These are phyloP conservation scores for Peromyscus polionotus DNA, from an alignment of 2,113 vertebrate genomes.

Conservation along the genomic window DNA sequence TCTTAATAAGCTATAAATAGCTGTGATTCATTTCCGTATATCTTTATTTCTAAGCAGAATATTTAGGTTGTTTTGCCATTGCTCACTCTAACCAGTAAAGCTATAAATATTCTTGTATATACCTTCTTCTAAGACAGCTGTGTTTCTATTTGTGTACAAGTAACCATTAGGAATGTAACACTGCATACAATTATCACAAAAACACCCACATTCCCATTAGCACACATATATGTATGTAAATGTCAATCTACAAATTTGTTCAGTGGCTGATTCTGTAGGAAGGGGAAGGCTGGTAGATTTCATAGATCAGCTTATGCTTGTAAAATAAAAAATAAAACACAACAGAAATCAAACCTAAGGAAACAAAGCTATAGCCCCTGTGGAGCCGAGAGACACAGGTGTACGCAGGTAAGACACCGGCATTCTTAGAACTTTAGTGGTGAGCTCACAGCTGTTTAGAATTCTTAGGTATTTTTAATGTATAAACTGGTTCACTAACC, in stretches of 20 bases:
- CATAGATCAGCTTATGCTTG: not conserved
- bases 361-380: not conserved
- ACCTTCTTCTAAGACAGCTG: not conserved
- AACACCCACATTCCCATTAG: not conserved
- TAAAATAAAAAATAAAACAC: not conserved
- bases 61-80: not conserved
- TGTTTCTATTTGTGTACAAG: not conserved
- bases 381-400: not conserved
- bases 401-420: not conserved
- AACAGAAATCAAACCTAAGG: conserved; percentile 25
- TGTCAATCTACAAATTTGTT: not conserved
- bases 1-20: not conserved
- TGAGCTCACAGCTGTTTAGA: not conserved
- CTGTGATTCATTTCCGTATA: not conserved
- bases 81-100: not conserved
- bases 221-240: not conserved
- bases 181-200: not conserved
- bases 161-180: not conserved
- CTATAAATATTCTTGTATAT: not conserved
- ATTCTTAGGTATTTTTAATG: not conserved
- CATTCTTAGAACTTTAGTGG: not conserved
- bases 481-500: not conserved
- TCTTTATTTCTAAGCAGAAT: not conserved
- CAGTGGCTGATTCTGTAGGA: not conserved
- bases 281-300: not conserved